Base-by-base conservation (phyloP, 30 jellyfish, hydroid and myxozoan genomes). In the Aurelia aurita complex sp. Pacific region DNA sequence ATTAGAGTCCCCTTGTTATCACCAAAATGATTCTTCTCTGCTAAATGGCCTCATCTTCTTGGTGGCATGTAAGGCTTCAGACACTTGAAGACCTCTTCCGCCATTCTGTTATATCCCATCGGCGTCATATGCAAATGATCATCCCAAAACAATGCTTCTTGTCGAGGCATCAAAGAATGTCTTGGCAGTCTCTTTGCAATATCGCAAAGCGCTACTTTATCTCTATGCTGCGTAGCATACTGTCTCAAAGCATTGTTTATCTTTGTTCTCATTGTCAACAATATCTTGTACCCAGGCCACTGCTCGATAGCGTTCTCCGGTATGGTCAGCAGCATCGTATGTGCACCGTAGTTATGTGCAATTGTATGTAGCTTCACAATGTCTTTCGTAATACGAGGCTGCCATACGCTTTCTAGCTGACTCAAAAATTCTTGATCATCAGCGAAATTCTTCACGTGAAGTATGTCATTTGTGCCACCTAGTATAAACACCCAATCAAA, bases 61-160 rank as follows among this genome's bases (percentile, higher is more conserved):
- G 13, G 29, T 10, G 99, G 99, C 2, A 94, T 1, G 54, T 94
- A 89, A 38, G 99, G 97, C 46, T 71, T 89, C 89, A 94, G 64
- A 54, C 99, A 94, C 35, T 86, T 96, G 82, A 80, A 85, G 33
- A 94, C 89, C 64, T 84, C 89, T 13, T 88, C 94, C 42, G 99
- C 99, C 99, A 94, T 94, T 94, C 92, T 84, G 46, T 86, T 86
- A 69, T 94, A 94, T 46, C 99, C 99, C 74, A 64, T 89, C 16
- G 95, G 97, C 2, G 99, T 94, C 96, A 94, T 85, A 71, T 94
- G 99, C 79, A 94, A 50, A 77, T 94, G 99, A 82, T 94, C 99
- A 77, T 94, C 99, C 99, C 99, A 94, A 67, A 87, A 85, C 73
- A 72, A 51, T 2, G 94, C 84, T 57, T 94, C 99, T 69, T 82